phyloP scores from a whole-genome alignment of 2,797 vertebrate genomes.

The Smutsia gigantea region DNA sequence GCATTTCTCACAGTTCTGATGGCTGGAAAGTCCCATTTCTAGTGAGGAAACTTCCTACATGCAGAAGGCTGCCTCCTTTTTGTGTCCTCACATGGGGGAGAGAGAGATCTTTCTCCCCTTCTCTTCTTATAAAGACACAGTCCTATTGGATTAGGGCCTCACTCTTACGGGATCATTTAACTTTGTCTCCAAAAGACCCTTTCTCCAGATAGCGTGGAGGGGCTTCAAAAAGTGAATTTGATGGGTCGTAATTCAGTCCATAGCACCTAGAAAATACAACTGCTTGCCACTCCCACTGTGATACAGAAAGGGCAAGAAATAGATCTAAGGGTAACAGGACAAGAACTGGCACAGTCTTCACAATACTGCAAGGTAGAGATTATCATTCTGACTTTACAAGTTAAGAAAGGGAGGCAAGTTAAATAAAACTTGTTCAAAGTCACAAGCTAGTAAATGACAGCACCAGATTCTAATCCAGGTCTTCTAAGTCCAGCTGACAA shows the following conservation, averaged over 20 bases:
- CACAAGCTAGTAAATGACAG: background rate
- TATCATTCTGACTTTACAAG: background rate
- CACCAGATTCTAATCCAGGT: background rate
- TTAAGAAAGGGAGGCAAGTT: background rate
- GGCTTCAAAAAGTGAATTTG: background rate
- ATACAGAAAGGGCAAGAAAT: background rate
- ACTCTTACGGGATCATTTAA: background rate
- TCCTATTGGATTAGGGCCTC: background rate
- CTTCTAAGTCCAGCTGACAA: background rate
- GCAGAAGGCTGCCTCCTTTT: background rate
- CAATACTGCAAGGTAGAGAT: background rate
- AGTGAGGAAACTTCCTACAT: background rate
- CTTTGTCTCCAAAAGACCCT: background rate
- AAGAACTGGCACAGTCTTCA: background rate
- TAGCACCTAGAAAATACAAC: background rate
- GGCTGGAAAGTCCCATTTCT: conserved; percentile 21
- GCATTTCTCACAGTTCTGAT: background rate
- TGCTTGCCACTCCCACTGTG: background rate
- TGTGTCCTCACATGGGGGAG: background rate
- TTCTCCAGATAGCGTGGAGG: background rate
- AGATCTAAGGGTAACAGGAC: background rate
- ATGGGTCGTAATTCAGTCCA: background rate
- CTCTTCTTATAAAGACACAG: background rate
- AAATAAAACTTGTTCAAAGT: background rate
- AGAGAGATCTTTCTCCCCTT: background rate